phyloP scores from a whole-genome alignment of 2,888 invertebrate genomes.

The Pachymerium ferrugineum region DNA sequence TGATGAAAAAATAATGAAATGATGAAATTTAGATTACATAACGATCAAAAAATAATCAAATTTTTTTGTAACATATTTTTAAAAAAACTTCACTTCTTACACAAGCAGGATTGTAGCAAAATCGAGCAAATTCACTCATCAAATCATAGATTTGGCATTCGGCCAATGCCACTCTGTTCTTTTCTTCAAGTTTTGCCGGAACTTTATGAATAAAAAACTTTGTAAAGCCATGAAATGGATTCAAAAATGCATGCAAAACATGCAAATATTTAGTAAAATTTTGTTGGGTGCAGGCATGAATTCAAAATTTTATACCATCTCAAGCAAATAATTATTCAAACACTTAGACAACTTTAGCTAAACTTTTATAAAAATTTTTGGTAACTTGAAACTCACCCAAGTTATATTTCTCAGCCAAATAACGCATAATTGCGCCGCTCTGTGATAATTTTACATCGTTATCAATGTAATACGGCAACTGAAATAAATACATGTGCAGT shows the following conservation, averaged over 20 bases:
- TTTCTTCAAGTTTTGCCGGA: conserved; percentile 44
- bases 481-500: too few species aligned
- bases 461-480: conserved; percentile 51
- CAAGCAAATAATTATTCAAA: background rate
- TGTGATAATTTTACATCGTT: conserved; percentile 49
- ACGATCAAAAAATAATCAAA: too few species aligned
- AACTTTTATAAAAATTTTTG: too few species aligned
- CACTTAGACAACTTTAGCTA: too few species aligned
- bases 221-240: background rate
- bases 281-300: background rate
- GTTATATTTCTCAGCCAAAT: conserved; percentile 49
- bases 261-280: too few species aligned
- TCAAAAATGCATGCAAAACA: too few species aligned
- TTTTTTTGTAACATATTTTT: background rate
- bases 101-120: conserved; percentile 47
- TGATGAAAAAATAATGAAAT: too few species aligned
- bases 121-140: conserved; percentile 44
- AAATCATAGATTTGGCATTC: conserved; percentile 48
- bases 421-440: conserved; percentile 48
- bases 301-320: background rate
- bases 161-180: conserved; percentile 46
- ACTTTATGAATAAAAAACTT: conserved; percentile 18
- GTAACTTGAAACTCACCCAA: too few species aligned
- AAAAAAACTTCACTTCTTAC: too few species aligned
- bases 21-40: too few species aligned